phyloP scores from a whole-genome alignment of 1,140 invertebrate genomes.

The Eupristina koningsbergeri region DNA sequence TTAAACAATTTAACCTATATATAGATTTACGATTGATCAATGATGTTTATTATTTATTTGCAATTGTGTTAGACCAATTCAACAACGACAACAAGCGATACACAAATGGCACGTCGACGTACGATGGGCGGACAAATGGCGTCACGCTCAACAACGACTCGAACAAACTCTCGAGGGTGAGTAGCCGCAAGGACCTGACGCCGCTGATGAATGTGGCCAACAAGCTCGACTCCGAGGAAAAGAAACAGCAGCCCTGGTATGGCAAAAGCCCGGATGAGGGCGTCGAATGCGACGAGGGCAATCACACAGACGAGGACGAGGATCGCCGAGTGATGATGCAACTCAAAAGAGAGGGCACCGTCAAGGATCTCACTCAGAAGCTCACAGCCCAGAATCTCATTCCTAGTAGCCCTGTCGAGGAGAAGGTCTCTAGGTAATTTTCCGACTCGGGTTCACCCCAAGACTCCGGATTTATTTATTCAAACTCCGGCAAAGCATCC shows the following conservation, averaged over 20 bases:
- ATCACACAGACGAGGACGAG: slow-evolving; percentile 75
- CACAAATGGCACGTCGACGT: slow-evolving; percentile 62
- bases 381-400: slow-evolving; percentile 80
- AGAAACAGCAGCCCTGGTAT: slow-evolving; percentile 73
- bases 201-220: slow-evolving; percentile 76
- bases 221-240: slow-evolving; percentile 76
- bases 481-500: no score
- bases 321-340: slow-evolving; percentile 77
- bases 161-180: slow-evolving; percentile 70
- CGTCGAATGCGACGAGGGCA: slow-evolving; percentile 72
- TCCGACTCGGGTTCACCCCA: no score
- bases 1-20: no score
- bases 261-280: slow-evolving; percentile 72
- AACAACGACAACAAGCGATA: slow-evolving; percentile 75
- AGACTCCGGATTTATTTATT: no score
- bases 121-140: slow-evolving; percentile 51
- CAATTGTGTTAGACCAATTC: slow-evolving; percentile 33
- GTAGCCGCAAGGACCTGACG: slow-evolving; percentile 76
- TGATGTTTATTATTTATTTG: background rate
- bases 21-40: background rate
- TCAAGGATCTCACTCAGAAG: slow-evolving; percentile 90
- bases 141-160: slow-evolving; percentile 54
- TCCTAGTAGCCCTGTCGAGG: slow-evolving; percentile 76
- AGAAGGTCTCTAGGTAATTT: slow-evolving; percentile 71
- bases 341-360: slow-evolving; percentile 83